These are phyloP conservation scores for Carassius gibelio DNA, from an alignment of 2,113 vertebrate species.

Conservation along the genomic window DNA sequence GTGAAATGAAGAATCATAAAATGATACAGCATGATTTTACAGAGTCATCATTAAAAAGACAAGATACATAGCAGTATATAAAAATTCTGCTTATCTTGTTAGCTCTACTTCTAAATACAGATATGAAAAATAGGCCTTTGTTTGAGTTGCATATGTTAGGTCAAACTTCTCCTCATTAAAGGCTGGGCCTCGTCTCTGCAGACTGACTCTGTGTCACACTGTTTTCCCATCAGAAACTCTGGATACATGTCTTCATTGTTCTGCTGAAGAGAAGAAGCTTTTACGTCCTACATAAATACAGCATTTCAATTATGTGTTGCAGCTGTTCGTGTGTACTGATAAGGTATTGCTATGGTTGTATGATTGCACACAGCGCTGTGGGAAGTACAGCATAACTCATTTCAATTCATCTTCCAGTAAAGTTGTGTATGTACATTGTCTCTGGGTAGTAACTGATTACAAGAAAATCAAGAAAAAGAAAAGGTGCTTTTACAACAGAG, in stretches of 20 bases:
- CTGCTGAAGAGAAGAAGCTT: background rate
- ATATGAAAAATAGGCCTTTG: background rate
- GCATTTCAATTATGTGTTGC: background rate
- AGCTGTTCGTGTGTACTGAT: no score
- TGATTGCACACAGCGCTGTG: background rate
- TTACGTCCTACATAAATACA: background rate
- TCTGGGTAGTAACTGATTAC: background rate
- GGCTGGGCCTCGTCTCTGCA: background rate
- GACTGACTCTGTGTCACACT: background rate
- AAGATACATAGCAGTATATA: background rate
- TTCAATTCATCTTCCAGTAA: background rate
- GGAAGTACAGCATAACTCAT: background rate
- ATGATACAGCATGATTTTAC: background rate
- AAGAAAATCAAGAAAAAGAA: no score
- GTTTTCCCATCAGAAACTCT: background rate
- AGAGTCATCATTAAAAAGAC: background rate
- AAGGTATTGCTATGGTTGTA: background rate
- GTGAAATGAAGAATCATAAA: background rate
- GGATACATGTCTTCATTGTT: background rate
- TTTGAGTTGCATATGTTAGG: background rate
- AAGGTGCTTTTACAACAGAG: background rate
- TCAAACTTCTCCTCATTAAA: conserved; percentile 22
- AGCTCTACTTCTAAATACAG: background rate
- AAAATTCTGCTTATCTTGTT: background rate
- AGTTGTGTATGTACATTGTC: background rate